Base-by-base conservation (phyloP, 2,888 invertebrate species). In the Drosophila monieri region DNA sequence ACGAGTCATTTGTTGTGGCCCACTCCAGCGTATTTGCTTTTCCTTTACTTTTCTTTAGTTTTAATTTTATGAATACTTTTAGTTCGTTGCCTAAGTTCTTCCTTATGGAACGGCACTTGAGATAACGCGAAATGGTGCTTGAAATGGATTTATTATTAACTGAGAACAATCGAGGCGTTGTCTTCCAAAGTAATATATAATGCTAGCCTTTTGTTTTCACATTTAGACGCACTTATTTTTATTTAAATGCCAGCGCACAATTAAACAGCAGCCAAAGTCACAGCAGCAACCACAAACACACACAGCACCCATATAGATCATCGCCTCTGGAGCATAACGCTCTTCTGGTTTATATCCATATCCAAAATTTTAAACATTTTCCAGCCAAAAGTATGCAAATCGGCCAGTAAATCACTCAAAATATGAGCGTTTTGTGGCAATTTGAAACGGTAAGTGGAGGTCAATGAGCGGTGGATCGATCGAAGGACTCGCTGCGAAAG, bases 71-170 rank as follows among this genome's bases (percentile, higher is more conserved):
- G 6, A 3, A 10, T 14, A 35, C 35, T 35, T 15, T 37, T 32
- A 79, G 89, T 88, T 88, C 57, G 88, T 85, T 81, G 83, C 86
- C 70, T 85, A 76, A 85, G 88, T 88, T 71, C 74, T 88, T 88
- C 64, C 73, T 72, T 59, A n/a, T 71, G 14, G 39, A 39, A 30
- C 27, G n/a, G 9, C 71, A 49, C 70, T 58, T 49, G 71, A 44
- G 67, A 67, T 59, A 70, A 18, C 27, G 6, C 27, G 41, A 48
- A 62, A 62, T 32, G 48, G 64, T 43, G 41, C 61, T 43, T 43
- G 32, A 35, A 66, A 18, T 1, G 41, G 6, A 10, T 9, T 23
- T 30, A 48, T 18, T 48, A 43, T 30, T 27, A 30, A 12, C 39
- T 8, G 35, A 15, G 23, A 18, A 58, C 44, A 44, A 44, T 32